Percentiles rank a stretch among this genome's conserved stretches.
Evolutionary conservation across 2,888 invertebrate species (phyloP).

Genomic region (Leptopilina myrica): DNA sequence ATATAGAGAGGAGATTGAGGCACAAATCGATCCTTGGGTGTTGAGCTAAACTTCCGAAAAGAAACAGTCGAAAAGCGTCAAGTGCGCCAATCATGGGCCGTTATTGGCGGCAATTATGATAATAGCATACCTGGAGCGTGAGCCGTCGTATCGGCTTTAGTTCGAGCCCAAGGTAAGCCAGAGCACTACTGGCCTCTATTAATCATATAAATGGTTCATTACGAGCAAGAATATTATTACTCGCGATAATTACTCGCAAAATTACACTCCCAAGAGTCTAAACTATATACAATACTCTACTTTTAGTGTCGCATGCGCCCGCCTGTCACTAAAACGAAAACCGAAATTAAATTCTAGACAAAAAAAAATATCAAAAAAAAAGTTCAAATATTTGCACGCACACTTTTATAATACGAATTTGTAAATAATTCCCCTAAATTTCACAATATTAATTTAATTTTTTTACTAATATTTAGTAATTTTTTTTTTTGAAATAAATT

Average conservation of each 20-base stretch:
- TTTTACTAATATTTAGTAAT: too few species aligned
- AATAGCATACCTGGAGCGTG: conserved; percentile 71
- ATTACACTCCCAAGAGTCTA: conserved; percentile 57
- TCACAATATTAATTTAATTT: too few species aligned
- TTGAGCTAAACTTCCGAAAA: conserved; percentile 71
- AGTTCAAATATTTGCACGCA: too few species aligned
- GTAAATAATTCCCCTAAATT: too few species aligned
- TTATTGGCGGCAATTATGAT: conserved; percentile 76
- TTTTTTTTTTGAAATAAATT: too few species aligned
- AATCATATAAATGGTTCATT: conserved; percentile 74
- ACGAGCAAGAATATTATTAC: conserved; percentile 64
- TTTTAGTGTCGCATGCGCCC: too few species aligned
- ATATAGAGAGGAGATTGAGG: conserved; percentile 53
- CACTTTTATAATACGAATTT: too few species aligned
- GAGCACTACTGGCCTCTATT: conserved; percentile 71
- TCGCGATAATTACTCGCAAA: conserved; percentile 69
- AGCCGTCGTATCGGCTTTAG: conserved; percentile 50
- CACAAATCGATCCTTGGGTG: conserved; percentile 27
- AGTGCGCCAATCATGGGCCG: conserved; percentile 71
- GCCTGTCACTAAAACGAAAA: too few species aligned
- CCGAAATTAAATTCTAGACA: too few species aligned
- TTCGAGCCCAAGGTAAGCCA: conserved; percentile 53
- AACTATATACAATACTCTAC: too few species aligned
- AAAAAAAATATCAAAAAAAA: too few species aligned
- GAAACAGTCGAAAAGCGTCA: conserved; percentile 68